A percentile compares a stretch with the other conserved stretches of the same genome.
These are phyloP conservation scores for Mantis religiosa DNA, from an alignment of 2,888 invertebrate species.

Conservation along the genomic window DNA sequence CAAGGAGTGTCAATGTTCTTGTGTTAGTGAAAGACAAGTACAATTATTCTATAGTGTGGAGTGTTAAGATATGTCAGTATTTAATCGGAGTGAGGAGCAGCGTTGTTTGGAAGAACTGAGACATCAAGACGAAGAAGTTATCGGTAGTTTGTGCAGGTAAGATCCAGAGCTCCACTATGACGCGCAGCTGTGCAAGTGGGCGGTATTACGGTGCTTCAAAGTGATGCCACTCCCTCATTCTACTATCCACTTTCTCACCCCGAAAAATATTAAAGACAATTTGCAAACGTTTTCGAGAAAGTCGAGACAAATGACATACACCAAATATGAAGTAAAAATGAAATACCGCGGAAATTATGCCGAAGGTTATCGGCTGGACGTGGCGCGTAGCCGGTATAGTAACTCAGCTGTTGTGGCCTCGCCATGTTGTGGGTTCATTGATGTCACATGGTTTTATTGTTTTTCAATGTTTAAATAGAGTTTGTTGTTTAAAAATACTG, in stretches of 20 bases:
- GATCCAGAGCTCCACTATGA: slow-evolving; percentile 32
- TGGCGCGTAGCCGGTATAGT: slow-evolving; percentile 30
- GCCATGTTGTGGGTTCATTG: slow-evolving; percentile 36
- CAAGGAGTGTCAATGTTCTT: slow-evolving; percentile 33
- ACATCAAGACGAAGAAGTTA: slow-evolving; percentile 50
- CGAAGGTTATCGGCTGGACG: slow-evolving; percentile 4
- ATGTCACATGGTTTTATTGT: slow-evolving; percentile 18
- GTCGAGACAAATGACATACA: neutral
- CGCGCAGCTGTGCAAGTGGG: slow-evolving; percentile 25
- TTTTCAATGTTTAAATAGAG: neutral
- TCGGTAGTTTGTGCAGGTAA: slow-evolving; percentile 50
- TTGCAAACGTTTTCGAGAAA: neutral
- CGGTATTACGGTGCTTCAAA: slow-evolving; percentile 15
- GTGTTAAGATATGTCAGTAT: slow-evolving; percentile 51
- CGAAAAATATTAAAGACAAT: neutral
- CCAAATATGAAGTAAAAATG: neutral
- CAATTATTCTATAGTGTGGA: slow-evolving; percentile 26
- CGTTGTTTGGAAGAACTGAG: slow-evolving; percentile 51
- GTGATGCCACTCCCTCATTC: neutral
- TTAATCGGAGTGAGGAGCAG: slow-evolving; percentile 50
- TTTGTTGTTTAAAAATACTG: neutral
- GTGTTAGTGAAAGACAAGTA: slow-evolving; percentile 29
- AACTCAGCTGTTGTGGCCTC: slow-evolving; percentile 36
- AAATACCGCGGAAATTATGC: neutral
- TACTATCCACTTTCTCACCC: neutral